A percentile compares a stretch with the other conserved stretches of the same genome.
These are phyloP conservation scores for Embiotoca jacksoni DNA, from an alignment of 2,113 vertebrate species.

Conservation along the genomic window DNA sequence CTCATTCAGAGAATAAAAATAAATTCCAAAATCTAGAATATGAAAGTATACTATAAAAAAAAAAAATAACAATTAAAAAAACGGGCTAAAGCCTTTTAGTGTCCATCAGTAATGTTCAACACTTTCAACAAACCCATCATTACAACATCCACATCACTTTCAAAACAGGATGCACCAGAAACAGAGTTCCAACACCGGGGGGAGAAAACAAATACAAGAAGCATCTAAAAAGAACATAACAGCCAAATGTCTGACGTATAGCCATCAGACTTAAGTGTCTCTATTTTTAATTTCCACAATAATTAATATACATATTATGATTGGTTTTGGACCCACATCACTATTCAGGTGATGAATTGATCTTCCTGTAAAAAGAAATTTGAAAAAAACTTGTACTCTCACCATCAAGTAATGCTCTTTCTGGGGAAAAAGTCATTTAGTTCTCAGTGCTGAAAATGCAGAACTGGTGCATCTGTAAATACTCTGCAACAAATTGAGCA, in stretches of 20 bases:
- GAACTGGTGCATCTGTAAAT: background rate
- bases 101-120: conserved; percentile 1
- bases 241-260: too few relatives aligned
- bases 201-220: background rate
- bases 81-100: background rate
- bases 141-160: conserved; percentile 44
- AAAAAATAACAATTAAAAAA: background rate
- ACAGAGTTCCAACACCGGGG: background rate
- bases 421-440: background rate
- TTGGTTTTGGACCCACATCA: too few relatives aligned
- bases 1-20: background rate
- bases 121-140: conserved; percentile 31
- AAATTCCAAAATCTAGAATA: too few relatives aligned
- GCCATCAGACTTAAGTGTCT: too few relatives aligned
- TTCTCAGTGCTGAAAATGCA: background rate
- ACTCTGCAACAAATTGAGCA: background rate
- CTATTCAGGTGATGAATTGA: too few relatives aligned
- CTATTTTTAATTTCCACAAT: too few relatives aligned
- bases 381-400: background rate
- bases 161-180: conserved; percentile 29
- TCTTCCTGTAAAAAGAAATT: too few relatives aligned
- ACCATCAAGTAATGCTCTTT: background rate
- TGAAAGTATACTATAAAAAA: too few relatives aligned
- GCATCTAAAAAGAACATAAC: too few relatives aligned
- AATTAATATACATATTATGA: too few relatives aligned